Conservation (phyloP, 2,888 invertebrate genomes). For the Cephus spinipes region DNA sequence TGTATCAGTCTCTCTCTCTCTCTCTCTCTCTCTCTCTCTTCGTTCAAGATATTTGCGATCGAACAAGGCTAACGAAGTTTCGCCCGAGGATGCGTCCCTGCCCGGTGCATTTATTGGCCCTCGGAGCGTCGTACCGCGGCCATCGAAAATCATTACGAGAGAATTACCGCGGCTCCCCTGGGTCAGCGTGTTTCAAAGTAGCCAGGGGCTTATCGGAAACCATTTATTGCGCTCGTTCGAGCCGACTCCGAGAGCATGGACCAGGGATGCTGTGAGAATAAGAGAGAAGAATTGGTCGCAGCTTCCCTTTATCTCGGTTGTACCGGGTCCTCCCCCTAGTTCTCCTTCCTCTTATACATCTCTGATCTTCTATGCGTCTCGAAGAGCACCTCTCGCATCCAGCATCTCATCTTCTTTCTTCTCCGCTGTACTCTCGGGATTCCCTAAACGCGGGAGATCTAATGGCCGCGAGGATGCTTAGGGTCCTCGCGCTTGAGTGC, state of each 20-base stretch:
- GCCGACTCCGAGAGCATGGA: not conserved
- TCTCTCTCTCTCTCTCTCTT: no score
- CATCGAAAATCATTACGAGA: not conserved
- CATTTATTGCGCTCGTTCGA: not conserved
- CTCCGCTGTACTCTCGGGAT: not conserved
- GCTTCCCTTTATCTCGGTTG: not conserved
- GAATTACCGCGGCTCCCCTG: not conserved
- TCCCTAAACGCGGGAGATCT: slow-evolving; percentile 6
- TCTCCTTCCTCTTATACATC: not conserved
- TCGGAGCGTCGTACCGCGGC: not conserved
- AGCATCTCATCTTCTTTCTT: not conserved
- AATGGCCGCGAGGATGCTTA: slow-evolving; percentile 3
- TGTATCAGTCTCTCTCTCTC: not conserved
- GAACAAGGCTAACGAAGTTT: not conserved
- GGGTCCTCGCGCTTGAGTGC: slow-evolving; percentile 31
- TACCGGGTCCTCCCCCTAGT: not conserved
- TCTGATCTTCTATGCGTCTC: not conserved
- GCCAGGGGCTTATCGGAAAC: not conserved
- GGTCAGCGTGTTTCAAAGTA: not conserved
- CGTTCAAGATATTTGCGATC: not conserved
- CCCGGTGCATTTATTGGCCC: not conserved
- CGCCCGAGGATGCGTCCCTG: not conserved
- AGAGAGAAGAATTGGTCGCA: not conserved
- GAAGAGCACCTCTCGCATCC: not conserved
- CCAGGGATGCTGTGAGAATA: not conserved